These are phyloP conservation scores for Hypomesus transpacificus DNA, from an alignment of 2,113 vertebrate species.

Conservation along the genomic window DNA sequence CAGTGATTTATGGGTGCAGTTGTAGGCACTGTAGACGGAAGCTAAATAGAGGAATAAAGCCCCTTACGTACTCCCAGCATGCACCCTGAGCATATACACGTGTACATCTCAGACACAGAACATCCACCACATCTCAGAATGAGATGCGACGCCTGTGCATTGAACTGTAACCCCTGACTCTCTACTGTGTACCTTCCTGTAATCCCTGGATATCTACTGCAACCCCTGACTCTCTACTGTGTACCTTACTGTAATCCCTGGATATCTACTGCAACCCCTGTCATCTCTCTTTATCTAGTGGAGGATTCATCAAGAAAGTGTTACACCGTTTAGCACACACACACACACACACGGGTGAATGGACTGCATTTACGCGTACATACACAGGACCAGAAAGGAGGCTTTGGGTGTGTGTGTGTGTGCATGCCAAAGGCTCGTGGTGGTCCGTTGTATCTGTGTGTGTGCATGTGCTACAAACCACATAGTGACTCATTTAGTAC, in stretches of 20 bases:
- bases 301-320: not conserved
- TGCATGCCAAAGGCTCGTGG: not conserved
- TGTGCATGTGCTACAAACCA: not conserved
- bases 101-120: not conserved
- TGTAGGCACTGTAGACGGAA: slow-evolving; percentile 11
- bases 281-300: too few relatives aligned
- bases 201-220: too few relatives aligned
- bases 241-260: too few relatives aligned
- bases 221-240: too few relatives aligned
- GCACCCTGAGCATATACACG: not conserved
- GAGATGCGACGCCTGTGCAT: not conserved
- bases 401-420: not conserved
- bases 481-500: slow-evolving; percentile 34
- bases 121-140: not conserved
- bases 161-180: not conserved
- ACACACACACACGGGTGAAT: too few relatives aligned
- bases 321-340: not conserved
- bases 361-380: too few relatives aligned
- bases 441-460: not conserved
- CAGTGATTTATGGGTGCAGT: slow-evolving; percentile 6
- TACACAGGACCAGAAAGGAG: slow-evolving; percentile 2
- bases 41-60: slow-evolving; percentile 11
- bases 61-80: slow-evolving; percentile 6
- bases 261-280: too few relatives aligned
- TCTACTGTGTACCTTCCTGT: too few relatives aligned